Conservation (phyloP, 2,797 vertebrate species). For the Scyliorhinus canicula region DNA sequence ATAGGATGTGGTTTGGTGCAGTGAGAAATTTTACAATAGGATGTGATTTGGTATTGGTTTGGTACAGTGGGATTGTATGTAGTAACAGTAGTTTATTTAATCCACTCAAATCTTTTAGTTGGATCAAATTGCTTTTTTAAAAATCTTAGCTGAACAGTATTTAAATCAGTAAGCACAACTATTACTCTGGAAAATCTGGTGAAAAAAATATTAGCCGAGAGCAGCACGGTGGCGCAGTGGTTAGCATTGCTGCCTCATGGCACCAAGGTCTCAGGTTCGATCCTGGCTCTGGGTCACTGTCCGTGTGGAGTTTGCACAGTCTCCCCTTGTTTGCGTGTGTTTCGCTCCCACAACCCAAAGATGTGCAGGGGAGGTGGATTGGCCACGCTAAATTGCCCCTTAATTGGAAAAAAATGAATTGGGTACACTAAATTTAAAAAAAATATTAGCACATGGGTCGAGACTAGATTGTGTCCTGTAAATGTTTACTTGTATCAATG, state of each 20-base stretch:
- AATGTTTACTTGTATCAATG: neutral
- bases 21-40: neutral
- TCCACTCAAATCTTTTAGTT: neutral
- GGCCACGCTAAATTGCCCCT: too few species aligned
- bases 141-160: neutral
- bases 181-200: neutral
- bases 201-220: too few species aligned
- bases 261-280: too few species aligned
- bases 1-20: neutral
- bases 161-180: neutral
- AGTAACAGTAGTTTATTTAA: neutral
- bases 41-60: neutral
- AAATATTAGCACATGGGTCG: neutral
- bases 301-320: too few species aligned
- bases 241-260: too few species aligned
- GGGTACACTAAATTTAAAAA: too few species aligned
- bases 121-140: neutral
- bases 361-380: too few species aligned
- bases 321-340: too few species aligned
- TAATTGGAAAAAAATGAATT: too few species aligned
- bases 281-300: too few species aligned
- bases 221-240: too few species aligned
- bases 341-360: too few species aligned
- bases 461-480: neutral
- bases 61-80: neutral